phyloP scores from a whole-genome alignment of 1,140 invertebrate species.

The Drosophila murphyi region DNA sequence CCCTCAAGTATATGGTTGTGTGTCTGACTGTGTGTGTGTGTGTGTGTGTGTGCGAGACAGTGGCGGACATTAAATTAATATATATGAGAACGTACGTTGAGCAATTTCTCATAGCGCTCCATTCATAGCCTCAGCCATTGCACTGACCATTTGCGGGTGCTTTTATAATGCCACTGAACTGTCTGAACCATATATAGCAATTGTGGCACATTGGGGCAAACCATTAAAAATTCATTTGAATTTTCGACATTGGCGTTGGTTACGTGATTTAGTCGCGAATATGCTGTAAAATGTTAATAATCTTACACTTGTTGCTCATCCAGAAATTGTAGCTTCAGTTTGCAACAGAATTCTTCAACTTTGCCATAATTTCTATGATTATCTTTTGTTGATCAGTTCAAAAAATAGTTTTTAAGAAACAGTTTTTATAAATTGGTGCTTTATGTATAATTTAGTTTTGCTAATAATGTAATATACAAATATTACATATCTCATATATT shows the following conservation, averaged over 20 bases:
- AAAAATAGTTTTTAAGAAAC: too few relatives aligned
- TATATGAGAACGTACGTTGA: constrained; percentile 1
- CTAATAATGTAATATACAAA: too few relatives aligned
- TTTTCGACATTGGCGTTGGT: neutral
- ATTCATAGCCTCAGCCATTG: constrained; percentile 20
- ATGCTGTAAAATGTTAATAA: neutral
- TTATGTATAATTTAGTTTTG: too few relatives aligned
- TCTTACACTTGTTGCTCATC: too few relatives aligned
- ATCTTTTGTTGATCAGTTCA: too few relatives aligned
- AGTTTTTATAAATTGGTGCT: too few relatives aligned
- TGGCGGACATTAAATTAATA: constrained; percentile 21
- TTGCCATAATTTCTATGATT: too few relatives aligned
- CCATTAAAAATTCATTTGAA: constrained; percentile 11
- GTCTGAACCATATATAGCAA: constrained; percentile 15
- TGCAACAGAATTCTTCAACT: too few relatives aligned
- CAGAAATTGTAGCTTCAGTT: neutral
- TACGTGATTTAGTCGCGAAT: neutral
- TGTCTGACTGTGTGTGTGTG: neutral
- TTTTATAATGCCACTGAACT: neutral
- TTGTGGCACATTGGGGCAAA: constrained; percentile 1
- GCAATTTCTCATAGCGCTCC: constrained; percentile 37
- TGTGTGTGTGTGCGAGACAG: constrained; percentile 13
- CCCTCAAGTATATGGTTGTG: constrained; percentile 5
- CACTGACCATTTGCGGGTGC: constrained; percentile 12
- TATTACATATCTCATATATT: too few relatives aligned